Base-by-base conservation (phyloP, 2,888 invertebrate species). In the Hylaea fasciaria region DNA sequence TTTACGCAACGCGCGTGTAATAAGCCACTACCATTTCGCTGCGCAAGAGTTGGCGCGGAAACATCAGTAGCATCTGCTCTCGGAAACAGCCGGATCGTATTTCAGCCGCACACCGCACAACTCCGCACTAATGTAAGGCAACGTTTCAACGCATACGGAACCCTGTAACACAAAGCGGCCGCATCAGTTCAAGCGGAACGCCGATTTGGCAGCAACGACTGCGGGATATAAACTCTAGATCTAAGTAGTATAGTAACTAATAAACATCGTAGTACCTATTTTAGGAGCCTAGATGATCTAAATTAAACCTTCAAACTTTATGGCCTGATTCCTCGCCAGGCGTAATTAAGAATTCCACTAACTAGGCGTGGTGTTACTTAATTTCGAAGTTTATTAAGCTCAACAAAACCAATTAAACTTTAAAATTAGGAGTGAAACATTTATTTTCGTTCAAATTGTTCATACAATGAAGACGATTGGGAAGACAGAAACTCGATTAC, bases 21-120 rank as follows among this genome's bases (percentile, higher is more conserved):
- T n/a, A 10, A 11, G 11, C n/a, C 13, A 22, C 35, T 14, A 8
- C 28, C 40, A 12, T n/a, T 3, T 8, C 29, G 32, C 41, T 35
- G 55, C 55, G 55, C 55, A 37, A 37, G 44, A 56, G 50, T 50
- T 44, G 57, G 41, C 32, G 45, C 50, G 39, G 50, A 46, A 37
- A 49, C 56, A 32, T 17, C 52, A 44, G 16, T 32, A 44, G 17
- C 50, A 40, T 50, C 51, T 57, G 51, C 46, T 51, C 43, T 16
- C 17, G 32, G 44, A 51, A 45, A 14, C 32, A 28, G 22, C 22
- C 32, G 46, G 40, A 51, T 57, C 35, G 12, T n/a, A 40, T 51
- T 46, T 11, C 40, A 46, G 5, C 35, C 45, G 41, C 57, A 51
- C 51, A 28, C 50, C 45, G 40, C 14, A 7, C 22, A 12, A 0